These are phyloP conservation scores for Eupleurogrammus muticus DNA, from an alignment of 2,797 vertebrate genomes.

Conservation along the genomic window DNA sequence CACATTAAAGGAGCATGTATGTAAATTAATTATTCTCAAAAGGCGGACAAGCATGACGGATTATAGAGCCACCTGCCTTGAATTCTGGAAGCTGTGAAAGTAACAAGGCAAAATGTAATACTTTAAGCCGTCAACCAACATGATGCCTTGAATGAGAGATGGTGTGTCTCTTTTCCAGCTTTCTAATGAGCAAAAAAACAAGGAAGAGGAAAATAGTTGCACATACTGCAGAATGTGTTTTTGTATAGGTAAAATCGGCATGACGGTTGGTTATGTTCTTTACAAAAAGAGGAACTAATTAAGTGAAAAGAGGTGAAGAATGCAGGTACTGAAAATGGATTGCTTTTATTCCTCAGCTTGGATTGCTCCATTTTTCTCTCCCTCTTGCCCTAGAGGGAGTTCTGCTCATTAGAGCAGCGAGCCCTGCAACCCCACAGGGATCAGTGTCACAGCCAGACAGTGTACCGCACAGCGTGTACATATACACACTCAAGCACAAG, in stretches of 20 bases:
- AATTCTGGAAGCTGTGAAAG: conserved; percentile 13
- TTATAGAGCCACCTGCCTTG: conserved; percentile 2
- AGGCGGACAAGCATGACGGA: neutral
- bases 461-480: conserved; percentile 28
- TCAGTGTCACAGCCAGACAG: conserved; percentile 75
- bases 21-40: conserved; percentile 10
- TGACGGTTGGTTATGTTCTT: neutral
- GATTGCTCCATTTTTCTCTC: conserved; percentile 51
- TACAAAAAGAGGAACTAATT: neutral
- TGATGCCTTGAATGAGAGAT: neutral
- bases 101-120: conserved; percentile 10
- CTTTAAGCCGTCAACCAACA: conserved; percentile 5
- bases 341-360: conserved; percentile 59
- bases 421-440: conserved; percentile 74
- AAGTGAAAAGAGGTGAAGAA: conserved; percentile 38
- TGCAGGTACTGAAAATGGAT: conserved; percentile 50
- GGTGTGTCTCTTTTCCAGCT: too few species aligned
- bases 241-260: conserved; percentile 7
- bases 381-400: conserved; percentile 65
- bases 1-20: neutral
- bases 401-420: conserved; percentile 80
- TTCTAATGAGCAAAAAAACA: neutral
- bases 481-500: conserved; percentile 29
- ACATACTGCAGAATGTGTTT: neutral
- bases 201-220: neutral